These are phyloP conservation scores for Subanguina moxae DNA, from an alignment of 1,140 invertebrate species.

Conservation along the genomic window DNA sequence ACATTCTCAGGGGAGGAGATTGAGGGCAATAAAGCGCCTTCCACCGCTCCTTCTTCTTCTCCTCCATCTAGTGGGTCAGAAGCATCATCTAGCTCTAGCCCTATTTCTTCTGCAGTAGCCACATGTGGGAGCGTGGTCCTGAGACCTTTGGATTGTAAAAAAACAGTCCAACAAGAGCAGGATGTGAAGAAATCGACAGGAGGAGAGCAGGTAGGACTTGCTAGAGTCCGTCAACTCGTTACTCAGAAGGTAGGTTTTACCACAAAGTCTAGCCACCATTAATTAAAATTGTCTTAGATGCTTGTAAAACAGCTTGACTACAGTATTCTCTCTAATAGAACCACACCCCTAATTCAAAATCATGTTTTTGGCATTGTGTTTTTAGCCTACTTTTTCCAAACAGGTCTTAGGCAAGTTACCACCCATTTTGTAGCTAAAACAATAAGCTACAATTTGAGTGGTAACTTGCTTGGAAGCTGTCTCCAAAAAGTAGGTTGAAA, in stretches of 20 bases:
- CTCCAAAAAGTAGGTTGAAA: no score
- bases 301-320: background rate
- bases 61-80: background rate
- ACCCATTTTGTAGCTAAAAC: no score
- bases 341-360: no score
- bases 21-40: background rate
- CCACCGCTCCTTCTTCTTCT: background rate
- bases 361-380: no score
- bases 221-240: constrained; percentile 48
- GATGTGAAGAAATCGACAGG: background rate
- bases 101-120: background rate
- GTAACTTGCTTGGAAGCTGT: no score
- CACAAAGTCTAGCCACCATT: constrained; percentile 15
- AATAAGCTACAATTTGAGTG: no score
- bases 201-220: constrained; percentile 24
- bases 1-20: background rate
- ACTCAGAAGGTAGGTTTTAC: constrained; percentile 51
- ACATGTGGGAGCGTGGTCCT: background rate
- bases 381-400: no score
- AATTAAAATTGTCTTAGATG: background rate
- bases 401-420: no score
- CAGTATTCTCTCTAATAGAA: no score
- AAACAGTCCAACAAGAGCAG: background rate
- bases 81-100: background rate
- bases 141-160: constrained; percentile 4